Evolutionary conservation across 2,113 vertebrate species (phyloP).

Genomic region (Spea multiplicata): DNA sequence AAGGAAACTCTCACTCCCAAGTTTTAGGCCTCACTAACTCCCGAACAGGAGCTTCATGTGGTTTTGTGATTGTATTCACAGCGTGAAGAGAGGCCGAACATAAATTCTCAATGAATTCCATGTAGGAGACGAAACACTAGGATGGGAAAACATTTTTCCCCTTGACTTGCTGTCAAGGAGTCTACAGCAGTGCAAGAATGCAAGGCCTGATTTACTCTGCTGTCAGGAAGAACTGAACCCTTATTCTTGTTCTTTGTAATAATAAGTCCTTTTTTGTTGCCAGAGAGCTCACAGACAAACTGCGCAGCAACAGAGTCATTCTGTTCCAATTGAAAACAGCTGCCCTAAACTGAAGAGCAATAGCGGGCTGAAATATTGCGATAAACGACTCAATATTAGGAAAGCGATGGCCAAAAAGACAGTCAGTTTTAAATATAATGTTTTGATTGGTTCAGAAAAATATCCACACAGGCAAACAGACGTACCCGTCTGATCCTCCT

Average conservation of each 20-base stretch:
- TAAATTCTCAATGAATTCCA: constrained; percentile 68
- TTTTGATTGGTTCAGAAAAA: constrained; percentile 7
- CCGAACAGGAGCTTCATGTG: constrained; percentile 63
- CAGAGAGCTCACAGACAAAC: constrained; percentile 15
- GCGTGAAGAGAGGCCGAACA: constrained; percentile 59
- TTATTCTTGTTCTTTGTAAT: neutral
- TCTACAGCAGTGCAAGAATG: constrained; percentile 27
- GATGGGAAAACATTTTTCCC: constrained; percentile 61
- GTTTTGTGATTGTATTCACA: constrained; percentile 74
- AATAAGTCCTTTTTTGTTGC: constrained; percentile 5
- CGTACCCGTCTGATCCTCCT: neutral
- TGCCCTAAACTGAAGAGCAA: constrained; percentile 22
- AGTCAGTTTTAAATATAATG: constrained; percentile 1
- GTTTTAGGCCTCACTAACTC: constrained; percentile 67
- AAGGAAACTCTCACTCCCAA: constrained; percentile 31
- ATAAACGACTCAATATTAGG: constrained; percentile 9
- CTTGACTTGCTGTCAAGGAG: constrained; percentile 69
- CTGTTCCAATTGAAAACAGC: constrained; percentile 26
- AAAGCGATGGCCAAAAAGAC: constrained; percentile 6
- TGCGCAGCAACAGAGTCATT: constrained; percentile 18
- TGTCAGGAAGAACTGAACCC: neutral
- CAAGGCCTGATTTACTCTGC: neutral
- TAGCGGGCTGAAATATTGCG: constrained; percentile 22
- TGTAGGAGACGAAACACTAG: constrained; percentile 52
- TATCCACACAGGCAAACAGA: neutral